Conservation (phyloP, 2,113 vertebrate genomes). For the Gymnobelideus leadbeateri region DNA sequence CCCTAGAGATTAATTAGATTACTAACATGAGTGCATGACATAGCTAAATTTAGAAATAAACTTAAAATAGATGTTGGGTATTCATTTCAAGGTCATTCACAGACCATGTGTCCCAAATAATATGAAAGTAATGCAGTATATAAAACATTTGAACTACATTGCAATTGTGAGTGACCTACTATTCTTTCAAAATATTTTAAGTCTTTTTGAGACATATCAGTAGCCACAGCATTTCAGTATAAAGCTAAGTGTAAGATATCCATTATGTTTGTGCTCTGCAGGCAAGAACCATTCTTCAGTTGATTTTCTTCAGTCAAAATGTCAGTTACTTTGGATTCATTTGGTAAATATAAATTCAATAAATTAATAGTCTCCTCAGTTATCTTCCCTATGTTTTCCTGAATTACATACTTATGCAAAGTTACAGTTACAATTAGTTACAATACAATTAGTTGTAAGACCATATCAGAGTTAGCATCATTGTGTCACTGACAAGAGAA, state of each 20-base stretch:
- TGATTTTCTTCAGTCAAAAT: neutral
- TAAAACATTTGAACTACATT: conserved; percentile 25
- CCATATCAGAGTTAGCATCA: neutral
- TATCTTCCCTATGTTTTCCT: neutral
- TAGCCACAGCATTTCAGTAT: neutral
- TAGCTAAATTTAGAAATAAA: conserved; percentile 84
- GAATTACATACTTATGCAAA: neutral
- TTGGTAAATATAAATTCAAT: neutral
- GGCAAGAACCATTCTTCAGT: neutral
- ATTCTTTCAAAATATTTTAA: conserved; percentile 30
- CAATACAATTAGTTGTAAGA: no score
- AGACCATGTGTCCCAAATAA: conserved; percentile 10
- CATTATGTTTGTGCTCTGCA: neutral
- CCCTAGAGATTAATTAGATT: conserved; percentile 70
- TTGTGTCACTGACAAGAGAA: neutral
- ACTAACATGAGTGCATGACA: conserved; percentile 78
- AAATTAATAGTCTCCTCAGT: neutral
- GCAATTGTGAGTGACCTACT: neutral
- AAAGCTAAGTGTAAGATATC: neutral
- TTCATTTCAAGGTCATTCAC: conserved; percentile 82
- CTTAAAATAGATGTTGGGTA: conserved; percentile 75
- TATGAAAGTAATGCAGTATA: conserved; percentile 36
- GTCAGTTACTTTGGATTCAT: neutral
- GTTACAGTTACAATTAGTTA: neutral
- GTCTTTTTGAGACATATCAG: conserved; percentile 24